These are phyloP conservation scores for Camponotus vicinus DNA, from an alignment of 1,140 invertebrate genomes.

Conservation along the genomic window DNA sequence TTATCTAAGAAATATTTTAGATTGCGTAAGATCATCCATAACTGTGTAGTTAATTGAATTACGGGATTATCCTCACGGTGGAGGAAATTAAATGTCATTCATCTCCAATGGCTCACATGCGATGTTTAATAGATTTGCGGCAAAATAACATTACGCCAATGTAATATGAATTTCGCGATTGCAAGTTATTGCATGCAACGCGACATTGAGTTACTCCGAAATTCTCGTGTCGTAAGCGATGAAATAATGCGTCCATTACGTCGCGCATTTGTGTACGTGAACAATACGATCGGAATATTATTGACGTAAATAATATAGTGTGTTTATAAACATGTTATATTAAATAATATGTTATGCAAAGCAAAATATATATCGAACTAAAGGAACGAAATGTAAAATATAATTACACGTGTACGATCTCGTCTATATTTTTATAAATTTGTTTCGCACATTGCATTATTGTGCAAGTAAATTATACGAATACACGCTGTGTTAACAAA, in stretches of 20 bases:
- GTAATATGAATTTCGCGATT: constrained; percentile 19
- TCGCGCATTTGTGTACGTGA: background rate
- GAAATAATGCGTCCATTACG: background rate
- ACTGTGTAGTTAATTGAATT: constrained; percentile 4
- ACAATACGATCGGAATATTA: background rate
- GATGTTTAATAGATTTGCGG: constrained; percentile 30
- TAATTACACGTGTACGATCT: background rate
- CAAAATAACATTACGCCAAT: constrained; percentile 33
- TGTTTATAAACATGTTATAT: background rate
- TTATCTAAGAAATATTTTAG: constrained; percentile 16
- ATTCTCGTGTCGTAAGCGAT: constrained; percentile 19
- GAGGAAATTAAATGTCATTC: constrained; percentile 36
- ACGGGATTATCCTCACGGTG: background rate
- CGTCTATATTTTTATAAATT: background rate
- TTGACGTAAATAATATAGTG: background rate
- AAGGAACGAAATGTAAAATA: background rate
- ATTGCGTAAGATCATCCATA: background rate
- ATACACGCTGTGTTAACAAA: background rate
- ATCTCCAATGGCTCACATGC: background rate
- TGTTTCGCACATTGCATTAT: too few species aligned
- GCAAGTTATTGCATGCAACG: constrained; percentile 25
- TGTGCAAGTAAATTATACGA: background rate
- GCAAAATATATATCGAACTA: background rate
- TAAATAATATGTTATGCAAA: background rate
- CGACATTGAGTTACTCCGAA: constrained; percentile 18